Base-by-base conservation (phyloP, 1,140 invertebrate species). In the Penaeus chinensis region DNA sequence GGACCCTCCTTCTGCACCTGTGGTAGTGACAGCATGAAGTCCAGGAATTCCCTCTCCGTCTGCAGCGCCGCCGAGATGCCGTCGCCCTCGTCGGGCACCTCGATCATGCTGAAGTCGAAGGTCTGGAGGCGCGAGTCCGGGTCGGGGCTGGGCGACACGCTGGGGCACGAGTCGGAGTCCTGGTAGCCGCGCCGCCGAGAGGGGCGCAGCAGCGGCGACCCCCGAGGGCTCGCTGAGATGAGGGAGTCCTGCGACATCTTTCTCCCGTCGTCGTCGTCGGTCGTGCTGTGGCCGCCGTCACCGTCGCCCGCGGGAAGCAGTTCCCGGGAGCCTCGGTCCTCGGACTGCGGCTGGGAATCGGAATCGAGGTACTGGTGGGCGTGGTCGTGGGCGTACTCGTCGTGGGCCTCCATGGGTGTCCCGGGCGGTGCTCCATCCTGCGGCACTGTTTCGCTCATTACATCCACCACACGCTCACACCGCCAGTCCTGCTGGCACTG, bases 31-130 rank as follows among this genome's bases (percentile, higher is more conserved):
- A 89, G 65, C 87, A 91, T 88, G 69, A 90, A 91, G 61, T 91
- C 90, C 42, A 91, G 47, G 71, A 91, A 91, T 20, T 91, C 90
- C 32, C 89, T 80, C 66, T 91, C 90, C 0, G 90, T 85, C 42
- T 91, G 90, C 32, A 91, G 79, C 13, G 90, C 90, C 11, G 85
- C 90, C 16, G 89, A 71, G 10, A 90, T 82, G 4, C 71, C 86
- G n/a, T 89, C 87, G 13, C 66, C 76, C 62, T 77, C 85, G 32
- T 54, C 84, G 24, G 87, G 77, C 10, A 76, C 79, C 13, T 83
- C 87, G 10, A 76, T 32, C 60, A 84, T 82, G 65, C 78, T 89
- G 82, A 89, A 90, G 61, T 86, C 86, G 62, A 90, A 90, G 60
- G 85, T 87, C 24, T 80, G 27, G 27, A 79, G 78, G 27, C 86